Percentiles rank a stretch among this genome's conserved stretches.
Conservation (phyloP, 1,140 invertebrate species). For the Drosophila kepulauana region DNA sequence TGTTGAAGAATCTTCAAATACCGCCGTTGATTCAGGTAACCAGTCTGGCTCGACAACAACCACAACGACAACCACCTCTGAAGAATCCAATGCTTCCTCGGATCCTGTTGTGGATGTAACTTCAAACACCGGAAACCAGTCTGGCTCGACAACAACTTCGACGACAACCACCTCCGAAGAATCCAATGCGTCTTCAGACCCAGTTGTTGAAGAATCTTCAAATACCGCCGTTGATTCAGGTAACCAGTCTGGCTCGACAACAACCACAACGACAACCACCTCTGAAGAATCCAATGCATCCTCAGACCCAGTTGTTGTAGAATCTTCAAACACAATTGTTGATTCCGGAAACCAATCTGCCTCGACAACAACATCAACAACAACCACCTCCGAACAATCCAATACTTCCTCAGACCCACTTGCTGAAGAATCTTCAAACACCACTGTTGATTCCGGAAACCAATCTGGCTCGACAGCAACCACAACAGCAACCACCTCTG, state of each 20-base stretch:
- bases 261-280: conserved; percentile 1
- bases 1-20: too few species aligned
- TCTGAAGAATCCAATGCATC: not conserved
- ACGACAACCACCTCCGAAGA: not conserved
- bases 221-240: not conserved
- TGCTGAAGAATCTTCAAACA: not conserved
- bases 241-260: conserved; percentile 4
- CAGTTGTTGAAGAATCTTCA: not conserved
- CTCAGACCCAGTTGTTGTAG: not conserved
- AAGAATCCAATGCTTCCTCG: not conserved
- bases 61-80: conserved; percentile 7
- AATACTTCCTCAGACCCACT: not conserved
- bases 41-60: conserved; percentile 15
- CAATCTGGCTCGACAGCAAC: too few species aligned
- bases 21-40: too few species aligned
- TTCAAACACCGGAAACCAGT: conserved; percentile 9
- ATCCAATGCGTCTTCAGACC: not conserved
- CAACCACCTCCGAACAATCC: conserved; percentile 1
- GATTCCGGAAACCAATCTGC: conserved; percentile 6
- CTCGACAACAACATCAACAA: conserved; percentile 5
- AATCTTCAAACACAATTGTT: not conserved
- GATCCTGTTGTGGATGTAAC: not conserved
- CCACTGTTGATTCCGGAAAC: too few species aligned
- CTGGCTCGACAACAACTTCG: conserved; percentile 14
- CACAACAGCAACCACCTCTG: too few species aligned